phyloP scores from a whole-genome alignment of 2,888 invertebrate species.

The Melanotus villosus region DNA sequence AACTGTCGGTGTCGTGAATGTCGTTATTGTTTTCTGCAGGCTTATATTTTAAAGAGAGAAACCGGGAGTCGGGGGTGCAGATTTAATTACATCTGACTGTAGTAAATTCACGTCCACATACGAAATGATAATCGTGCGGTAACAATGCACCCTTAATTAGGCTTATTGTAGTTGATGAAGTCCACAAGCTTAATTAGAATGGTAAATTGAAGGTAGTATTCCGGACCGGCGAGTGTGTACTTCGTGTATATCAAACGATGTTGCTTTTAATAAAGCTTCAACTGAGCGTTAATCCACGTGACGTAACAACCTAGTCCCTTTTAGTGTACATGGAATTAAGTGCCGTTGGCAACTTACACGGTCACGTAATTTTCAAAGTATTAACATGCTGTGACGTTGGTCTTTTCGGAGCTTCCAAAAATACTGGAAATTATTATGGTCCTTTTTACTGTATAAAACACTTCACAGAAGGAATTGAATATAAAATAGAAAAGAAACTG shows the following conservation, averaged over 20 bases:
- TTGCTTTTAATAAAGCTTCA: not conserved
- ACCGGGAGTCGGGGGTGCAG: not conserved
- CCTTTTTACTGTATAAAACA: too few relatives aligned
- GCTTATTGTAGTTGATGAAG: not conserved
- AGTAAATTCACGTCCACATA: not conserved
- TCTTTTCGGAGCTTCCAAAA: not conserved
- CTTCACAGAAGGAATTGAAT: too few relatives aligned
- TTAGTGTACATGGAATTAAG: not conserved
- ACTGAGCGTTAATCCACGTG: slow-evolving; percentile 6
- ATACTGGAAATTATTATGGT: too few relatives aligned
- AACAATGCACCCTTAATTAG: slow-evolving; percentile 15
- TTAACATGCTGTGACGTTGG: not conserved
- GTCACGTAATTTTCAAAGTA: not conserved
- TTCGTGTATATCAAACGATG: not conserved
- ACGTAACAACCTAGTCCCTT: not conserved
- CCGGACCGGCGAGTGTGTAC: not conserved
- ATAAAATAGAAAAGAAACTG: too few relatives aligned
- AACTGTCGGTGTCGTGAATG: not conserved
- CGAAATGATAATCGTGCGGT: not conserved
- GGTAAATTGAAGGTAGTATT: not conserved
- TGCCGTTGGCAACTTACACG: not conserved
- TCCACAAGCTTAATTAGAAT: slow-evolving; percentile 1
- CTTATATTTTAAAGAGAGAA: not conserved
- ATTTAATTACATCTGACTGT: slow-evolving; percentile 8
- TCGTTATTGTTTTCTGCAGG: not conserved